Base-by-base conservation (phyloP, 2,797 vertebrate species). In the Clarias laeviceps region DNA sequence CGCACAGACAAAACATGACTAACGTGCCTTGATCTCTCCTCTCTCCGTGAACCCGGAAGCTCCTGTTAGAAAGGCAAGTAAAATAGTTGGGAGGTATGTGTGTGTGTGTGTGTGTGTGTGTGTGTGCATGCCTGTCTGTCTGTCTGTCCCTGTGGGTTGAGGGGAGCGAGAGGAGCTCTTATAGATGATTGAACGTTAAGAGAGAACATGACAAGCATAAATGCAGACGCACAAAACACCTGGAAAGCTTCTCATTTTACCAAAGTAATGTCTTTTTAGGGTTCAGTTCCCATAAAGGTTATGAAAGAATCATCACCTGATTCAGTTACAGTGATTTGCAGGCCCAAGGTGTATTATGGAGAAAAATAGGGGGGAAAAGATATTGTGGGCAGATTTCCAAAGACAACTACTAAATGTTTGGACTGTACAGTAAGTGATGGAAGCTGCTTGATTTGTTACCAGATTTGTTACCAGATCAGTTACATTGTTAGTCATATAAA, bases 191-290 rank as follows among this genome's bases (percentile, higher is more conserved):
- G 83, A 86, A 82, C 81, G 82, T 80, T 84, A 37, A 84, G 45
- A 81, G 69, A 59, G 68, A 81, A 62, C 40, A 59, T 80, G 79
- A 84, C 80, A 86, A 56, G 80, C 15, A 77, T 73, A 85, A 80
- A 84, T 50, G 32, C 27, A 85, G 62, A 77, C 69, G 83, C 80
- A 88, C 29, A 37, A 32, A 69, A 90, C 93, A 94, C 91, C 94
- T 94, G 94, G 89, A 88, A 84, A 70, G 80, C 86, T 85, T 88
- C 90, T 95, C 92, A 0, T 93, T 94, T 96, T 93, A 91, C 92
- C 84, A 81, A 89, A 37, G 86, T 7, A 57, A 70, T 1, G 7
- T 70, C 77, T 85, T 8, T 7, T 65, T 87, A 85, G 22, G 87
- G 83, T 87, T 88, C 66, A 85, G 20, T 84, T 87, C 80, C 77